Evolutionary conservation across 2,888 invertebrate species (phyloP).

Genomic region (Idaea dimidiata): DNA sequence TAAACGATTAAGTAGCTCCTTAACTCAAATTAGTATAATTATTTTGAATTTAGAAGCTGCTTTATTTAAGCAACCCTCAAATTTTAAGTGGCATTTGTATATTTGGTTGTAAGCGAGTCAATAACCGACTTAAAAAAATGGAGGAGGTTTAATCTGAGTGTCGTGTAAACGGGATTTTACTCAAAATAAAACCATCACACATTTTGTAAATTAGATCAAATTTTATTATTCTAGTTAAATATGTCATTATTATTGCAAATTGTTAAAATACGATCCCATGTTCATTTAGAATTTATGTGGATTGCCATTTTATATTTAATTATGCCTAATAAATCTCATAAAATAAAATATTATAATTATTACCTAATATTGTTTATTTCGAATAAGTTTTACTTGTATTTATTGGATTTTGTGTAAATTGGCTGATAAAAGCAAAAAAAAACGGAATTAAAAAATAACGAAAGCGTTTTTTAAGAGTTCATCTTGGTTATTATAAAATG

Average conservation of each 20-base stretch:
- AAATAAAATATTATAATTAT: constrained; percentile 18
- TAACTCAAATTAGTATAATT: too few species aligned
- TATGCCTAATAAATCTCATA: constrained; percentile 33
- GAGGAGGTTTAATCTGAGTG: background rate
- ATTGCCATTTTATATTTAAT: constrained; percentile 25
- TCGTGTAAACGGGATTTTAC: constrained; percentile 16
- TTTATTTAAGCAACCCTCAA: too few species aligned
- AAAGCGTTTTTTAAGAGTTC: background rate
- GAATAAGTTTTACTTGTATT: constrained; percentile 25
- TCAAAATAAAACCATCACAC: constrained; percentile 13
- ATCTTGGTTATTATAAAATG: background rate
- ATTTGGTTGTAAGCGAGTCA: too few species aligned
- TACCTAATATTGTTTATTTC: constrained; percentile 19
- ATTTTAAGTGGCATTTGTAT: too few species aligned
- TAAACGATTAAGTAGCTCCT: too few species aligned
- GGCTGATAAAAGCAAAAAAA: constrained; percentile 7
- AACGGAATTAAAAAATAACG: constrained; percentile 3
- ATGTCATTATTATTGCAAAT: constrained; percentile 26
- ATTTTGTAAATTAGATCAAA: constrained; percentile 37
- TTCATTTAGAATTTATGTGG: constrained; percentile 20
- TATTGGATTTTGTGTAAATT: constrained; percentile 21
- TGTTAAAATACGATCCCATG: constrained; percentile 25
- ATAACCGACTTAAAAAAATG: too few species aligned
- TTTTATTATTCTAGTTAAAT: constrained; percentile 27
- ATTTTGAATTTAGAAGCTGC: too few species aligned